A percentile compares a stretch with the other conserved stretches of the same genome.
phyloP scores from a whole-genome alignment of 2,797 vertebrate species.

The Agapornis canus region DNA sequence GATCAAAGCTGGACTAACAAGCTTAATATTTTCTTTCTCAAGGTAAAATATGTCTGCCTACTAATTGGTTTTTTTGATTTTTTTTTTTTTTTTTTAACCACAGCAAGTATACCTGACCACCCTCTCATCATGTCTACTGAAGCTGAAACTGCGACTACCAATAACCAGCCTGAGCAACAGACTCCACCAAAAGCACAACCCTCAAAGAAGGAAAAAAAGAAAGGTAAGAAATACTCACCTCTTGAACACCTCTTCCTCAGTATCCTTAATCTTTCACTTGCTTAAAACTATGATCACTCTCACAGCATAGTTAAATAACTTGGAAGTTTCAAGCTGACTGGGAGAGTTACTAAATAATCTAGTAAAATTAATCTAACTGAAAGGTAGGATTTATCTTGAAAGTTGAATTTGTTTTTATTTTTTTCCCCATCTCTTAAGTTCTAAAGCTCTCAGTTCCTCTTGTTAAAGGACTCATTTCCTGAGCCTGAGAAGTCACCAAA shows the following conservation, averaged over 20 bases:
- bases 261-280: not conserved
- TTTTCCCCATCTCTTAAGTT: not conserved
- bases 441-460: not conserved
- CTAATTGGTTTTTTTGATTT: not conserved
- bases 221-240: conserved; percentile 74
- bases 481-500: not conserved
- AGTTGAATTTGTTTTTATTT: not conserved
- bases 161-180: conserved; percentile 75
- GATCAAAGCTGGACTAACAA: not conserved
- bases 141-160: conserved; percentile 76
- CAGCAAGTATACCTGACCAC: not conserved
- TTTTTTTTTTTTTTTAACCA: not conserved
- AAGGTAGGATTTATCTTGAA: not conserved
- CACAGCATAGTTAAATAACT: not conserved
- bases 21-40: not conserved
- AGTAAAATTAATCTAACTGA: not conserved
- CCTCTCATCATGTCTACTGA: conserved; percentile 85
- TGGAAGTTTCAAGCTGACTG: not conserved
- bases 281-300: not conserved
- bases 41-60: not conserved
- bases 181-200: conserved; percentile 76
- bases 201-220: conserved; percentile 92
- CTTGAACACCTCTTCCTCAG: not conserved
- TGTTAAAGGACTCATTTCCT: not conserved
- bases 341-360: not conserved